Percentiles rank a stretch among this genome's conserved stretches.
Conservation (phyloP, 2,797 vertebrate genomes). For the Apogon talboti region DNA sequence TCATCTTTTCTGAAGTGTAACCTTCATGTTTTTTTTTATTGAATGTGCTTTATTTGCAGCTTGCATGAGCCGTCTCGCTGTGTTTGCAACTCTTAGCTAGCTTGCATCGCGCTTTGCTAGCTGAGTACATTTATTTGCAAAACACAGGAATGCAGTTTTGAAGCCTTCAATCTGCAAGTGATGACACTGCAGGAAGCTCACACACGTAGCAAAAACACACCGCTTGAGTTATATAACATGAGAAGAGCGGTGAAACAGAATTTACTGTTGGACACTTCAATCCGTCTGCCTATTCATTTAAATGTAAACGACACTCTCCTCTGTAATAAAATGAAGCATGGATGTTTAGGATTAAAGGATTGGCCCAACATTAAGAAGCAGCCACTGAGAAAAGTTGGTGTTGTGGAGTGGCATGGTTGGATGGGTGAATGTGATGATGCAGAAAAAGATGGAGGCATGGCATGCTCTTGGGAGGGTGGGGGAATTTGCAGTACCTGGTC, state of each 20-base stretch:
- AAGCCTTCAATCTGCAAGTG: slow-evolving; percentile 52
- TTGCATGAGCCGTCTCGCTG: slow-evolving; percentile 30
- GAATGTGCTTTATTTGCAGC: slow-evolving; percentile 49
- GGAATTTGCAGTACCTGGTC: slow-evolving; percentile 66
- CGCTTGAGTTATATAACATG: slow-evolving; percentile 18
- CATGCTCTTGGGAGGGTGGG: slow-evolving; percentile 51
- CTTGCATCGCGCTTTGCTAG: slow-evolving; percentile 39
- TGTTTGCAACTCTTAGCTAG: slow-evolving; percentile 50
- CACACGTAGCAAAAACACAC: slow-evolving; percentile 20
- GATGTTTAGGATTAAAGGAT: slow-evolving; percentile 31
- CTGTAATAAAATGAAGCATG: slow-evolving; percentile 16
- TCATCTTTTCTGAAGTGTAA: slow-evolving; percentile 12
- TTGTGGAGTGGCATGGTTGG: slow-evolving; percentile 45
- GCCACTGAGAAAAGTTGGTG: slow-evolving; percentile 39
- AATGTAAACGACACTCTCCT: slow-evolving; percentile 9
- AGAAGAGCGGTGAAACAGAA: slow-evolving; percentile 7
- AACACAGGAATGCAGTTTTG: slow-evolving; percentile 45
- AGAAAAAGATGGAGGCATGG: slow-evolving; percentile 55
- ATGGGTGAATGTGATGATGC: slow-evolving; percentile 56
- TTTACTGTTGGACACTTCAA: not conserved
- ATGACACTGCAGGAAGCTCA: slow-evolving; percentile 38
- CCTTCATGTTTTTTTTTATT: slow-evolving; percentile 21
- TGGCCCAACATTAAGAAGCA: slow-evolving; percentile 46
- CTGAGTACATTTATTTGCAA: slow-evolving; percentile 44
- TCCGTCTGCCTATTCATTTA: not conserved